Base-by-base conservation (phyloP, 2,888 invertebrate genomes). In the Arge pagana region DNA sequence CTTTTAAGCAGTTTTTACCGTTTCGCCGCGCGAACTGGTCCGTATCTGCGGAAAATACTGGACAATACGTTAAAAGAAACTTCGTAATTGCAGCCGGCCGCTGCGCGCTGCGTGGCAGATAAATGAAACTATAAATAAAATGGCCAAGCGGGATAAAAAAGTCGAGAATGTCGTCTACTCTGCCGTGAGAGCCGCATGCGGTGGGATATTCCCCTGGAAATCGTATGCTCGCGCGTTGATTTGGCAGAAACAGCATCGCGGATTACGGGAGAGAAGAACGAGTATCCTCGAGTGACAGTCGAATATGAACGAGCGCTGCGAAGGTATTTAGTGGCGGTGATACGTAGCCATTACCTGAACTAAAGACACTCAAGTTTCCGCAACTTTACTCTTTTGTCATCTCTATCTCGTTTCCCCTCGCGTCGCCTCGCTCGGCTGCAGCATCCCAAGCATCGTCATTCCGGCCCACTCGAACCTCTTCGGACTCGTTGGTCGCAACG, bases 101-200 rank as follows among this genome's bases (percentile, higher is more conserved):
- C 39, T 42, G 48, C 40, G 24, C 41, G 50, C 45, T 31, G 19
- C 11, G 23, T 26, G 37, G 52, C 28, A 49, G 50, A 45, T 52
- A 53, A 52, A 54, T 52, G 45, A 50, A 52, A 52, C 48, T 30
- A 52, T 54, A 54, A 43, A 50, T 54, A 54, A 54, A 57, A 54
- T 50, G 50, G 23, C 42, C 23, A 24, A 16, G 28, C 40, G 48
- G 48, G 54, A 57, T 57, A 50, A 57, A 54, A 54, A 57, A 50
- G 45, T n/a, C 50, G 33, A 28, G 39, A 42, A 26, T 43, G 26
- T 26, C 33, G 41, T 13, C 43, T 23, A 11, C 31, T 26, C 30
- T 21, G 30, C 7, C 19, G 5, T 19, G 31, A 42, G n/a, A 18
- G 28, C 16, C 4, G n/a, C 28, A 3, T 10, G 18, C 11, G 16